Base-by-base conservation (phyloP, 2,113 vertebrate genomes). In the Lepisosteus oculatus region DNA sequence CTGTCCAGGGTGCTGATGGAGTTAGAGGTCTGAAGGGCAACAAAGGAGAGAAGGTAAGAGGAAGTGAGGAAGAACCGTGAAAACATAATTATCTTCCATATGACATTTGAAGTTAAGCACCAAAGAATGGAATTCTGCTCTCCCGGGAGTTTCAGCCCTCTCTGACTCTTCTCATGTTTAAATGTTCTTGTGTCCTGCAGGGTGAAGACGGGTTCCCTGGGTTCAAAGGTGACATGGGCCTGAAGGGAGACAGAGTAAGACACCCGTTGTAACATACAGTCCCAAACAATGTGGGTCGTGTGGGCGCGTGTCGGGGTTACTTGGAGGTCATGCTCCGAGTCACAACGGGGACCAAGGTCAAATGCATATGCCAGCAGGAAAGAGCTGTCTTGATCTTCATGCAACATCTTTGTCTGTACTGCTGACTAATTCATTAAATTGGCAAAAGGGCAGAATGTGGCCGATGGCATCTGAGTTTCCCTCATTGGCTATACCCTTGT, bases 151-250 rank as follows among this genome's bases (percentile, higher is more conserved):
- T 29, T 29, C 29, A 29, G 29, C 29, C 29, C 29, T 29, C 29
- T 29, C 29, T 29, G 29, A 29, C 29, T 29, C 29, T 29, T 29
- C 29, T 29, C 29, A 29, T 29, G 29, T 29, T 29, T 29, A 29
- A 29, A 29, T 29, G 29, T 29, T 14, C 17, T 29, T 43, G 67
- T 78, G 61, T 70, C 6, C 63, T 29, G 62, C 82, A 97, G 96
- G 95, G 96, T 83, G 95, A 96, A 89, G 95, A 96, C 15, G 96
- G 95, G 75, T 98, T 96, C 76, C 94, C 93, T 0, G 96, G 96
- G 70, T 90, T 89, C 79, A 98, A 97, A 87, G 96, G 96, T 61
- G 95, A 98, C 47, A 92, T 88, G 79, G 96, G 95, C 41, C 73
- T 87, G 69, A 95, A 93, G 72, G 95, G 95, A 7, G 95, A 98